phyloP scores from a whole-genome alignment of 2,113 vertebrate species.

The Prunella himalayana region DNA sequence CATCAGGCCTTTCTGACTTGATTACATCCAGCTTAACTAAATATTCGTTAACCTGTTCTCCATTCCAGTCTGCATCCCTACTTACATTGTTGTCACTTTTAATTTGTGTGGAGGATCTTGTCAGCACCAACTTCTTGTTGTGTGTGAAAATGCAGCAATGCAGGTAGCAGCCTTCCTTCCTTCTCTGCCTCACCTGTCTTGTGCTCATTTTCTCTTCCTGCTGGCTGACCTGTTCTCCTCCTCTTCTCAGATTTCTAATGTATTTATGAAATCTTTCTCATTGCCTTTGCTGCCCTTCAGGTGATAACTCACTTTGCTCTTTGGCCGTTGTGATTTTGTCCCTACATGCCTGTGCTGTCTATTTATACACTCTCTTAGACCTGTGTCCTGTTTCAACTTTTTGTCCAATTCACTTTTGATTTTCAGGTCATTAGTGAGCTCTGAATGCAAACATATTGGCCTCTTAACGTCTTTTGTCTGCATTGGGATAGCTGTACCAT shows the following conservation, averaged over 20 bases:
- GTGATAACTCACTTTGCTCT: background rate
- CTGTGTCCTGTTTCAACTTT: background rate
- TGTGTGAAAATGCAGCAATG: background rate
- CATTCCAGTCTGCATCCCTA: background rate
- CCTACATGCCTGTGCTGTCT: background rate
- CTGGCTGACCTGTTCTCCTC: background rate
- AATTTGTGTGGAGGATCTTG: background rate
- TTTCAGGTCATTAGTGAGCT: slow-evolving; percentile 48
- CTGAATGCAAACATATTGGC: slow-evolving; percentile 25
- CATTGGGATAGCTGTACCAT: background rate
- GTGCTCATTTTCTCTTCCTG: background rate
- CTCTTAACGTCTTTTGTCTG: slow-evolving; percentile 16
- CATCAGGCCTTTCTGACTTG: slow-evolving; percentile 10
- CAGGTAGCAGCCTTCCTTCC: background rate
- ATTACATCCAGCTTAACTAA: slow-evolving; percentile 29
- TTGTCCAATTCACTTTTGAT: slow-evolving; percentile 21
- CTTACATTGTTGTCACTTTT: slow-evolving; percentile 23
- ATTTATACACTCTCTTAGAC: slow-evolving; percentile 5
- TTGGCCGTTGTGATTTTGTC: background rate
- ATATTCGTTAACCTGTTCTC: background rate
- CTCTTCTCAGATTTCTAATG: background rate
- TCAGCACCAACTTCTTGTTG: background rate
- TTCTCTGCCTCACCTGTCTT: background rate
- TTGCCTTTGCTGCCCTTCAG: slow-evolving; percentile 24
- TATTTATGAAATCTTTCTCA: background rate